A percentile compares a stretch with the other conserved stretches of the same genome.
These are phyloP conservation scores for Poeciliopsis paucimaculata DNA, from an alignment of 2,797 vertebrate species.

Conservation along the genomic window DNA sequence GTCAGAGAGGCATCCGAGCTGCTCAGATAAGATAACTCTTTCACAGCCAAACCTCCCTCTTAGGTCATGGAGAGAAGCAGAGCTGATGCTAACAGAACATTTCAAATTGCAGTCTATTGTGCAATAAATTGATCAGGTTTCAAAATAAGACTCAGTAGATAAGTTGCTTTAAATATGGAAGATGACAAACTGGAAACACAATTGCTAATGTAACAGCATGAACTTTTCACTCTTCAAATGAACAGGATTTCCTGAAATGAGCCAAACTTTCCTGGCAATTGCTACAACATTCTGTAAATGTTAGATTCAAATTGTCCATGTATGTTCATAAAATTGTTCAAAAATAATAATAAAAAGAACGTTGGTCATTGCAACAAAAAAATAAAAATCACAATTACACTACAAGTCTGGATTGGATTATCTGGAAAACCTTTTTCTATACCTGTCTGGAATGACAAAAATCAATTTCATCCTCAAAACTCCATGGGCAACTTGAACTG, in stretches of 20 bases:
- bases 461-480: neutral
- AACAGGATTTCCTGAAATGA: neutral
- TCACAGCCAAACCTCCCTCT: slow-evolving; percentile 38
- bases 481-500: neutral
- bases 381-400: neutral
- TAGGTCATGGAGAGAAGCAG: slow-evolving; percentile 28
- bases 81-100: slow-evolving; percentile 46
- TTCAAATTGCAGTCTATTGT: slow-evolving; percentile 48
- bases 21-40: slow-evolving; percentile 66
- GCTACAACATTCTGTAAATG: neutral
- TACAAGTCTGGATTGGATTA: neutral
- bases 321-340: neutral
- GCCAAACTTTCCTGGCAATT: neutral
- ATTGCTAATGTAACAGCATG: slow-evolving; percentile 38
- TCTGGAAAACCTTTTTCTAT: neutral
- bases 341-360: neutral
- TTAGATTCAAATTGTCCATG: neutral
- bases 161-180: slow-evolving; percentile 48
- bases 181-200: slow-evolving; percentile 44
- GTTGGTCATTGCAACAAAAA: neutral
- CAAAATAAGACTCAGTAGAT: slow-evolving; percentile 50
- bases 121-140: slow-evolving; percentile 40
- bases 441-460: neutral
- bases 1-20: slow-evolving; percentile 69
- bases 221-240: neutral